Evolutionary conservation across 2,113 vertebrate genomes (phyloP), one percentile per base, ranked within the genome.

Genomic region (Mobula birostris): DNA sequence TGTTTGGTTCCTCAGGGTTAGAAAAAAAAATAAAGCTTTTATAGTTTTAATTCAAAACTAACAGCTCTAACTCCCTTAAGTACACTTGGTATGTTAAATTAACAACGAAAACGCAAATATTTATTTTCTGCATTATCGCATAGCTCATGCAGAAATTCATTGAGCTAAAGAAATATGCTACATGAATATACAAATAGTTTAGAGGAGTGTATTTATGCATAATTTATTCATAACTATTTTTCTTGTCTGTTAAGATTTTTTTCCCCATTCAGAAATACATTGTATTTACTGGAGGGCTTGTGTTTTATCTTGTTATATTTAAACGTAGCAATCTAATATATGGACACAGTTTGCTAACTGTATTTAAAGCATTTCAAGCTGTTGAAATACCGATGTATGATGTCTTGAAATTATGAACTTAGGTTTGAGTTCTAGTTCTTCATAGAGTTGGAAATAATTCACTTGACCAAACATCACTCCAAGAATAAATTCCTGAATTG

Each of bases 21-120:
- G 83, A 29, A 87, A 61, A 87, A 61, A 87, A 87, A 27, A 19
- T 40, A 29, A 93, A 93, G 91, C 97, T 96, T 97, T 98, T 97
- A 97, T 96, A 96, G 97, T 97, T 98, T 98, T 98, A 98, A 98
- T 98, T 97, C 97, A 96, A 97, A 97, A 96, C 98, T 97, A 98
- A 98, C 98, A 98, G 97, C 97, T 97, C 97, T 97, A 97, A 97
- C 97, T 98, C 98, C 98, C 98, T 96, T 96, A 96, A 98, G 98
- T 97, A 97, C 97, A 96, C 97, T 98, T 97, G 97, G 97, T 97
- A 96, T 97, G 97, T 98, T 98, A 98, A 98, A 98, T 99, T 98
- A 99, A 98, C 97, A 98, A 97, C 98, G 97, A 97, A 96, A 98
- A 98, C 98, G 98, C 97, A 98, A 98, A 98, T 97, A 97, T 94